These are phyloP conservation scores for Eudasyphora cyanicolor DNA, from an alignment of 2,888 invertebrate species.

Conservation along the genomic window DNA sequence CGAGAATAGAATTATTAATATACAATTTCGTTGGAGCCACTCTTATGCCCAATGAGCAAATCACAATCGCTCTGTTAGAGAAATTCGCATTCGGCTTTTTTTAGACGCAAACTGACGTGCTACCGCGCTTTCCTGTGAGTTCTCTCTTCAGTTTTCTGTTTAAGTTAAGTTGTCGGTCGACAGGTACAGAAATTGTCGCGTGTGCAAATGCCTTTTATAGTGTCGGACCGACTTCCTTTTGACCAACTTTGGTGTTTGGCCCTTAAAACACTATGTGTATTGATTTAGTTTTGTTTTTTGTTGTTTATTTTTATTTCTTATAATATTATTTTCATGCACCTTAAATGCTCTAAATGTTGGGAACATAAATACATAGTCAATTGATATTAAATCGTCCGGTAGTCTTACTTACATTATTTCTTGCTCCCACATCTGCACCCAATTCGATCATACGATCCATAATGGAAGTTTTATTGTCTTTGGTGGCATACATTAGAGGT, in stretches of 20 bases:
- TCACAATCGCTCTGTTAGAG: not conserved
- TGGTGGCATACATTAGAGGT: slow-evolving; percentile 96
- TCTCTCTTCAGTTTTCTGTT: not conserved
- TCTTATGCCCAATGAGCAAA: not conserved
- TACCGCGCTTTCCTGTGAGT: slow-evolving; percentile 47
- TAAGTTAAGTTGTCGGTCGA: not conserved
- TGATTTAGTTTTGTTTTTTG: slow-evolving; percentile 60
- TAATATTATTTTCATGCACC: slow-evolving; percentile 12
- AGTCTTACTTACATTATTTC: slow-evolving; percentile 90
- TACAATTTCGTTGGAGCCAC: not conserved
- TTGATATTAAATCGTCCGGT: not conserved
- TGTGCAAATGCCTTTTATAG: slow-evolving; percentile 45
- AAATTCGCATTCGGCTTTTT: not conserved
- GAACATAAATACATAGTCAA: not conserved
- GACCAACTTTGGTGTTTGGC: slow-evolving; percentile 55
- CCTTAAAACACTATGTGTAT: slow-evolving; percentile 42
- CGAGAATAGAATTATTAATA: slow-evolving; percentile 52
- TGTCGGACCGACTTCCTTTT: slow-evolving; percentile 64
- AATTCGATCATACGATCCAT: slow-evolving; percentile 95
- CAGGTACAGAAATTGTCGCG: slow-evolving; percentile 54
- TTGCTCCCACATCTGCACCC: slow-evolving; percentile 93
- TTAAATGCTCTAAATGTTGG: not conserved
- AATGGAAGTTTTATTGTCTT: slow-evolving; percentile 95
- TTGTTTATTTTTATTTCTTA: slow-evolving; percentile 19
- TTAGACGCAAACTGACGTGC: not conserved